A percentile compares a stretch with the other conserved stretches of the same genome.
Evolutionary conservation across 2,113 vertebrate species (phyloP).

Genomic region (Pollachius pollachius): DNA sequence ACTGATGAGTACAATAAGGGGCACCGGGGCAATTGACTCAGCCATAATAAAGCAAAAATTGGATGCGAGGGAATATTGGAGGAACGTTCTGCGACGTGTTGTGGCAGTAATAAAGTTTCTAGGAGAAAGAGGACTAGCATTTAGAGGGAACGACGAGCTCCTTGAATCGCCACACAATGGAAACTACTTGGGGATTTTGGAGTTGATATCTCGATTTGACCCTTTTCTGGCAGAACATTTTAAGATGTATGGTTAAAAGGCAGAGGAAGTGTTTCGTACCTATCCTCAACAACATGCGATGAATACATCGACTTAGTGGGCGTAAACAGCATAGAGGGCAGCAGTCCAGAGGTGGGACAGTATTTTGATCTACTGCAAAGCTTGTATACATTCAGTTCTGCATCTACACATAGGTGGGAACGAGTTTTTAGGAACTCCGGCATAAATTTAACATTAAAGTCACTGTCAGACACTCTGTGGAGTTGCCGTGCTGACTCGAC

Average conservation of each 20-base stretch:
- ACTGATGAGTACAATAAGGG: conserved; percentile 7
- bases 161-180: conserved; percentile 28
- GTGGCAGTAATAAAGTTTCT: conserved; percentile 38
- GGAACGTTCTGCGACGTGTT: conserved; percentile 21
- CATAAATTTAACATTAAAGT: conserved; percentile 17
- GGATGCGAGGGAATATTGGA: conserved; percentile 18
- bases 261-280: conserved; percentile 12
- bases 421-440: conserved; percentile 10
- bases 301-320: conserved; percentile 33
- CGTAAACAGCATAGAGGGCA: conserved; percentile 13
- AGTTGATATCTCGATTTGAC: conserved; percentile 32
- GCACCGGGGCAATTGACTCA: conserved; percentile 9
- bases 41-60: conserved; percentile 10
- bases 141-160: conserved; percentile 24
- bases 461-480: conserved; percentile 11
- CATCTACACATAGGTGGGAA: conserved; percentile 16
- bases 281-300: conserved; percentile 19
- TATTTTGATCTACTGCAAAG: conserved; percentile 13
- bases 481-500: conserved; percentile 6
- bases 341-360: conserved; percentile 18
- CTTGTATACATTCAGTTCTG: conserved; percentile 21
- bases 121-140: conserved; percentile 25
- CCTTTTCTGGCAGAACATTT: conserved; percentile 28
- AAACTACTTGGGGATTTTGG: conserved; percentile 27
- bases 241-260: conserved; percentile 11